Conservation (phyloP, 2,888 invertebrate species). For the Sarcophaga caerulescens region DNA sequence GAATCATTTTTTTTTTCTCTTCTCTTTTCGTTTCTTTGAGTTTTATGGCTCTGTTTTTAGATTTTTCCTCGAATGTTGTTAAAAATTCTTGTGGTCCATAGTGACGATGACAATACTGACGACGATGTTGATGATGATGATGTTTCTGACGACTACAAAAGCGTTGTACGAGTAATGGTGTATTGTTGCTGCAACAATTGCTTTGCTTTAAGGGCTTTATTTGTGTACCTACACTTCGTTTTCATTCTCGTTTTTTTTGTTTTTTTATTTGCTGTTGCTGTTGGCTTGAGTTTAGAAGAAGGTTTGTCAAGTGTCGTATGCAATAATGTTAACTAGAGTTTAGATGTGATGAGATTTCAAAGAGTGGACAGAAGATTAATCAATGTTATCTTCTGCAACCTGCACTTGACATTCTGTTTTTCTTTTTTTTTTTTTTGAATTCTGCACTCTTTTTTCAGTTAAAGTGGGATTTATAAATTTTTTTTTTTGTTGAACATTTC, state of each 20-base stretch:
- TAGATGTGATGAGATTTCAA: constrained; percentile 62
- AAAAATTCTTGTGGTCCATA: constrained; percentile 44
- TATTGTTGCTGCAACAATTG: constrained; percentile 26
- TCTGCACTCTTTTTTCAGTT: background rate
- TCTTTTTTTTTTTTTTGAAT: background rate
- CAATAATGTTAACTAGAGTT: constrained; percentile 63
- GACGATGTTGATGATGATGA: background rate
- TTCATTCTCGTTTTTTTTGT: background rate
- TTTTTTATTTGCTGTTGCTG: background rate
- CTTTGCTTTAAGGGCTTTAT: too few relatives aligned
- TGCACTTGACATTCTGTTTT: constrained; percentile 53
- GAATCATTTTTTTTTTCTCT: constrained; percentile 1
- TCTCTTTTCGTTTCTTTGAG: background rate
- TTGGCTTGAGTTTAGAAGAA: background rate
- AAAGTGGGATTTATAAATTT: background rate
- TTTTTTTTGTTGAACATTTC: background rate
- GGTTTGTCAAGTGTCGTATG: constrained; percentile 56
- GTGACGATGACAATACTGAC: background rate
- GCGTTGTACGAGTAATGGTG: background rate
- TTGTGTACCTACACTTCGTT: background rate
- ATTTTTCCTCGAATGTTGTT: constrained; percentile 22
- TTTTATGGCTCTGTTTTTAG: too few relatives aligned
- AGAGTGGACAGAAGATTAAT: constrained; percentile 67
- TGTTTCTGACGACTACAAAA: too few relatives aligned
- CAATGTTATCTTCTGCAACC: constrained; percentile 63